Evolutionary conservation across 1,140 invertebrate genomes (phyloP).

Genomic region (Ephestia elutella): DNA sequence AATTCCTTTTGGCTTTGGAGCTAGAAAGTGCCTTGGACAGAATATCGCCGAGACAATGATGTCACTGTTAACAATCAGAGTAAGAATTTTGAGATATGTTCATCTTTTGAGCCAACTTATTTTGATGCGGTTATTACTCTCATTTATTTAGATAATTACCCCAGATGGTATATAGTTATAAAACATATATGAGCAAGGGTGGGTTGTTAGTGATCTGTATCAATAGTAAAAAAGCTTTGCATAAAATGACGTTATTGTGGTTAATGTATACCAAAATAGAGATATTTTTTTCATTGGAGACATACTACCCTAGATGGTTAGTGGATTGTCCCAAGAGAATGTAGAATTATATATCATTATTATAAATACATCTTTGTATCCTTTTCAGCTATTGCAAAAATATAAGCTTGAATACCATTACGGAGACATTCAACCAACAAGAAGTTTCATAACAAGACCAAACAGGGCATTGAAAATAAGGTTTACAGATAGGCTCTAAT

Average conservation of each 20-base stretch:
- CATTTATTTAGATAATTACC: too few species aligned
- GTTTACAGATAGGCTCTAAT: constrained; percentile 74
- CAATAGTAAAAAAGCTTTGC: neutral
- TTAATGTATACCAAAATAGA: too few species aligned
- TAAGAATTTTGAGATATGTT: constrained; percentile 34
- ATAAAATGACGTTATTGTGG: too few species aligned
- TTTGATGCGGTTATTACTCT: too few species aligned
- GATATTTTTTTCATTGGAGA: too few species aligned
- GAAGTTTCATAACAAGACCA: constrained; percentile 75
- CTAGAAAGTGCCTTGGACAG: constrained; percentile 76
- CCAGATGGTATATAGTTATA: too few species aligned
- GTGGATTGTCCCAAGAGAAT: too few species aligned
- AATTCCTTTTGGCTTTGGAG: constrained; percentile 77
- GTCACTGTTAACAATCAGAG: constrained; percentile 74
- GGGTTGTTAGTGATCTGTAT: too few species aligned
- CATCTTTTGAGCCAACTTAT: neutral
- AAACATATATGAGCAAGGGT: too few species aligned
- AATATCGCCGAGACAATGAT: constrained; percentile 76
- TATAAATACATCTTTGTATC: too few species aligned
- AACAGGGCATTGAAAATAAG: constrained; percentile 77
- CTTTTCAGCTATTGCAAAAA: constrained; percentile 73
- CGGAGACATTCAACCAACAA: constrained; percentile 76
- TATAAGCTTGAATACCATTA: constrained; percentile 80
- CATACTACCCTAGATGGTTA: too few species aligned
- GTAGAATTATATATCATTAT: too few species aligned